A percentile compares a stretch with the other conserved stretches of the same genome.
Evolutionary conservation across 1,140 invertebrate genomes (phyloP).

Genomic region (Vanessa tameamea): DNA sequence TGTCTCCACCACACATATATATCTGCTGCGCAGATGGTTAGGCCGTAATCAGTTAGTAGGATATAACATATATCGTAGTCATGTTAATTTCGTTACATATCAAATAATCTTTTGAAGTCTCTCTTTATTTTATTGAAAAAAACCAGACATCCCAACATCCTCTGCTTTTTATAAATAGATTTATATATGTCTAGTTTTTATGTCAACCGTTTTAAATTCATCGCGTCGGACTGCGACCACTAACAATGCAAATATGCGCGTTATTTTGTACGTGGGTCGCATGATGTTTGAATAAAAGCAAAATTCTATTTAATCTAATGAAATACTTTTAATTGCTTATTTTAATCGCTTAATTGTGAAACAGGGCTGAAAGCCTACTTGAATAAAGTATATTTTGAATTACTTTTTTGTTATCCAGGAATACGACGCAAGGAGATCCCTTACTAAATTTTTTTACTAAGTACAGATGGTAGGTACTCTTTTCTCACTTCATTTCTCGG

Average conservation of each 20-base stretch:
- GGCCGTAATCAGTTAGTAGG: no score
- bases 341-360: not conserved
- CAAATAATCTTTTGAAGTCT: not conserved
- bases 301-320: not conserved
- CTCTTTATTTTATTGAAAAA: not conserved
- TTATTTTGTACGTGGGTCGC: not conserved
- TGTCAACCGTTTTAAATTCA: slow-evolving; percentile 24
- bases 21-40: no score
- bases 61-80: no score
- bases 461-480: no score
- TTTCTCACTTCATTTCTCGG: no score
- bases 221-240: not conserved
- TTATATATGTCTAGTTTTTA: slow-evolving; percentile 3
- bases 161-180: slow-evolving; percentile 2
- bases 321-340: not conserved
- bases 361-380: no score
- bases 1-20: no score
- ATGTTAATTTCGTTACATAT: not conserved
- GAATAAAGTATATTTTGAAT: no score
- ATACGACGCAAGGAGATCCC: no score
- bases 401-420: no score
- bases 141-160: not conserved
- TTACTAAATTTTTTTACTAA: no score
- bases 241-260: slow-evolving; percentile 19
- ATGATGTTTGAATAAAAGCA: not conserved